phyloP scores from a whole-genome alignment of 2,797 vertebrate species.

The Melanotaenia boesemani region DNA sequence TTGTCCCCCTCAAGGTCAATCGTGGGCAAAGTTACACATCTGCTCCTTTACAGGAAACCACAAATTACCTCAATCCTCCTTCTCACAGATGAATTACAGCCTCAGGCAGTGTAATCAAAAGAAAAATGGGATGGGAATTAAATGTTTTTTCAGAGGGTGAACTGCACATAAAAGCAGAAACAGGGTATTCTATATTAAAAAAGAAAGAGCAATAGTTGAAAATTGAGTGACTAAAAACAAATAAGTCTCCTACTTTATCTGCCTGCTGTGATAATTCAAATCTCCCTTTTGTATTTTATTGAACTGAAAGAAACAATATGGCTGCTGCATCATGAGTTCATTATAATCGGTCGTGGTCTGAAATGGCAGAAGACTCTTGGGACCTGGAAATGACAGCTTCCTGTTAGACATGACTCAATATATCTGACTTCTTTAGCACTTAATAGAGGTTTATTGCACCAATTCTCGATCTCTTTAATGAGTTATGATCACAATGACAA shows the following conservation, averaged over 20 bases:
- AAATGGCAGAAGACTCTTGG: slow-evolving; percentile 47
- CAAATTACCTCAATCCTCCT: slow-evolving; percentile 52
- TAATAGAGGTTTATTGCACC: slow-evolving; percentile 77
- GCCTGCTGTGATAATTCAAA: slow-evolving; percentile 19
- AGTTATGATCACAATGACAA: slow-evolving; percentile 66
- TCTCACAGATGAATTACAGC: slow-evolving; percentile 56
- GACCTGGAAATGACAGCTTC: slow-evolving; percentile 54
- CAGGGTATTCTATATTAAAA: neutral
- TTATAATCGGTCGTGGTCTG: slow-evolving; percentile 39
- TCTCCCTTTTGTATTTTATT: slow-evolving; percentile 14
- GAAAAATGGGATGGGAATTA: slow-evolving; percentile 34
- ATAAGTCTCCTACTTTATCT: neutral
- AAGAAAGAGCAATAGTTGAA: slow-evolving; percentile 8
- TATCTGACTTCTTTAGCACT: slow-evolving; percentile 70
- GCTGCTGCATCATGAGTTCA: slow-evolving; percentile 50
- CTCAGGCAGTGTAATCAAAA: slow-evolving; percentile 32
- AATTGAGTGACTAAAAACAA: slow-evolving; percentile 15
- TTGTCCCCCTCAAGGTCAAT: slow-evolving; percentile 47
- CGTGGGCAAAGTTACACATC: slow-evolving; percentile 59
- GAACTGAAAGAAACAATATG: slow-evolving; percentile 25
- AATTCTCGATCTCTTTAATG: slow-evolving; percentile 67
- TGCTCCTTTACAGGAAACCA: slow-evolving; percentile 59
- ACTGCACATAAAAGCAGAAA: slow-evolving; percentile 27
- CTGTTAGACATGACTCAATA: slow-evolving; percentile 67
- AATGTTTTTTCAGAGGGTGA: slow-evolving; percentile 35